Evolutionary conservation across 1,140 invertebrate genomes (phyloP).

Genomic region (Mamestra configurata): DNA sequence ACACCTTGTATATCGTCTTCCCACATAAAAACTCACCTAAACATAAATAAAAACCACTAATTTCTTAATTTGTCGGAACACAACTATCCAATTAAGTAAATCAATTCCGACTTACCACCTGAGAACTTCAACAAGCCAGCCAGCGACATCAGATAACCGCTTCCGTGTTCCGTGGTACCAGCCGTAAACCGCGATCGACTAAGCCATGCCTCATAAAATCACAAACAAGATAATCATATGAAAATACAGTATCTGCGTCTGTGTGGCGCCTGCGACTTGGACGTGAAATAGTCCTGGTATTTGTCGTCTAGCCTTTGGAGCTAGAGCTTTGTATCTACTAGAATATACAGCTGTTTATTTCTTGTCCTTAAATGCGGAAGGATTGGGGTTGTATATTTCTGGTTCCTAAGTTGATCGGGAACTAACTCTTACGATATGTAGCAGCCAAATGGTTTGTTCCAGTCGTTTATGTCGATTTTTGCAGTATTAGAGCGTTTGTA

Average conservation of each 20-base stretch:
- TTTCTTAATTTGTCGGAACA: neutral
- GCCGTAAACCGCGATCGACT: neutral
- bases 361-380: too few relatives aligned
- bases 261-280: neutral
- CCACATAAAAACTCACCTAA: neutral
- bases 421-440: too few relatives aligned
- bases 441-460: too few relatives aligned
- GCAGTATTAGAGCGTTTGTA: too few relatives aligned
- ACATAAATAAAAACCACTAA: slow-evolving; percentile 3
- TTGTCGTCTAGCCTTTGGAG: neutral
- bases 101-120: neutral
- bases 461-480: too few relatives aligned
- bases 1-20: neutral
- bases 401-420: too few relatives aligned
- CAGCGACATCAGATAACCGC: neutral
- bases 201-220: slow-evolving; percentile 15
- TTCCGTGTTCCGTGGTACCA: neutral
- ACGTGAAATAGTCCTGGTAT: neutral
- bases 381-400: too few relatives aligned
- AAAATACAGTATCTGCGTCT: neutral
- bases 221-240: slow-evolving; percentile 27
- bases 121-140: neutral
- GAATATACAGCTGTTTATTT: too few relatives aligned
- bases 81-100: neutral
- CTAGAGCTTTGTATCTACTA: too few relatives aligned